Evolutionary conservation across 1,140 invertebrate species (phyloP).

Genomic region (Ditylenchus dipsaci): DNA sequence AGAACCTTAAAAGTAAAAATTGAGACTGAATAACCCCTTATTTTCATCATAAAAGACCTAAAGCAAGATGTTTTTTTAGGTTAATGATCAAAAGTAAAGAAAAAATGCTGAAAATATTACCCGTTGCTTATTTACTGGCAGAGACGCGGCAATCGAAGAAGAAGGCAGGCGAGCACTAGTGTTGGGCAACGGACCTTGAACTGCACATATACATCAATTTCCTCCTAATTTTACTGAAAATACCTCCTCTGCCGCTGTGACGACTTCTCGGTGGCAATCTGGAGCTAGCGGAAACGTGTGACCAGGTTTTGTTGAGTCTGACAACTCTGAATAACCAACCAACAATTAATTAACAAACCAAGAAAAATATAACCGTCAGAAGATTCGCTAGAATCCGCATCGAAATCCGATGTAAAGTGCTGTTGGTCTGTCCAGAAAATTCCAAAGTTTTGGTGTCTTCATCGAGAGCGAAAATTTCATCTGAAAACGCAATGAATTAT

Average conservation of each 20-base stretch:
- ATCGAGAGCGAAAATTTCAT: conserved; percentile 22
- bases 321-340: neutral
- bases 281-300: conserved; percentile 9
- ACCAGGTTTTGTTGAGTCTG: conserved; percentile 2
- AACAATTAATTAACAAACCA: neutral
- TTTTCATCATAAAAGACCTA: too few species aligned
- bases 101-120: too few species aligned
- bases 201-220: neutral
- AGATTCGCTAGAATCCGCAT: conserved; percentile 14
- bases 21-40: too few species aligned
- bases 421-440: neutral
- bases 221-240: neutral
- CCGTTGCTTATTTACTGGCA: conserved; percentile 16
- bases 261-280: conserved; percentile 11
- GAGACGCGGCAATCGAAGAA: conserved; percentile 9
- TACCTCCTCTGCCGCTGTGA: conserved; percentile 16
- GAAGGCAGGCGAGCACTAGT: neutral
- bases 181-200: neutral
- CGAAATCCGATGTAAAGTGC: conserved; percentile 26
- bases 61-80: too few species aligned
- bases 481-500: conserved; percentile 6
- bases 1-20: neutral
- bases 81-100: too few species aligned
- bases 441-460: conserved; percentile 15
- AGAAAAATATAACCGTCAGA: neutral